Percentiles rank a stretch among this genome's conserved stretches.
Evolutionary conservation across 92 coral and sea anemone species (phyloP).

Genomic region (Micromussa lordhowensis): DNA sequence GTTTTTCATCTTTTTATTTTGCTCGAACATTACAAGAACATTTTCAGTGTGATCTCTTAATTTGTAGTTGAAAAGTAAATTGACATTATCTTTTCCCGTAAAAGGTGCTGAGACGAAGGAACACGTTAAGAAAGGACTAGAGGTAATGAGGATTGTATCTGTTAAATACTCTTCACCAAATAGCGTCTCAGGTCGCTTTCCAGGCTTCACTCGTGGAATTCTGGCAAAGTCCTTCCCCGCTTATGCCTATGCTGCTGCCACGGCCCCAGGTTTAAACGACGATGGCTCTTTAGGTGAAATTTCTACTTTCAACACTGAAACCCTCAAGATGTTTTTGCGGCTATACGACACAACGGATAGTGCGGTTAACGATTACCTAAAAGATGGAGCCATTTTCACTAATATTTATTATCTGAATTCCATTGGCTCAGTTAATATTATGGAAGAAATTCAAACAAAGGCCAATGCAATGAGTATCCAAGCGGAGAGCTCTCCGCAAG

Average conservation of each 20-base stretch:
- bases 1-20: neutral
- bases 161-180: slow-evolving; percentile 74
- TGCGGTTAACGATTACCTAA: slow-evolving; percentile 16
- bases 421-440: slow-evolving; percentile 44
- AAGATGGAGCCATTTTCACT: slow-evolving; percentile 25
- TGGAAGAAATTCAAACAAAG: slow-evolving; percentile 14
- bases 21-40: neutral
- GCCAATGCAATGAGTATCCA: neutral
- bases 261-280: neutral
- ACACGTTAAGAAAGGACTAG: slow-evolving; percentile 55
- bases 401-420: slow-evolving; percentile 51
- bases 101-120: neutral
- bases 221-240: slow-evolving; percentile 38
- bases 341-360: slow-evolving; percentile 23
- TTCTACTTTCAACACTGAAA: neutral
- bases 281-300: slow-evolving; percentile 8
- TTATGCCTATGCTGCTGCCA: slow-evolving; percentile 21
- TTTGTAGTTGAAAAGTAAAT: neutral
- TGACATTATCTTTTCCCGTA: neutral
- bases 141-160: slow-evolving; percentile 46
- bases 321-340: slow-evolving; percentile 49
- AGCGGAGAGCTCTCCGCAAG: slow-evolving; percentile 60
- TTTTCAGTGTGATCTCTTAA: neutral
- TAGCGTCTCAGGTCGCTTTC: slow-evolving; percentile 65
- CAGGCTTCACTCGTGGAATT: slow-evolving; percentile 31